These are phyloP conservation scores for Troides oblongomaculatus DNA, from an alignment of 2,888 invertebrate genomes.

Conservation along the genomic window DNA sequence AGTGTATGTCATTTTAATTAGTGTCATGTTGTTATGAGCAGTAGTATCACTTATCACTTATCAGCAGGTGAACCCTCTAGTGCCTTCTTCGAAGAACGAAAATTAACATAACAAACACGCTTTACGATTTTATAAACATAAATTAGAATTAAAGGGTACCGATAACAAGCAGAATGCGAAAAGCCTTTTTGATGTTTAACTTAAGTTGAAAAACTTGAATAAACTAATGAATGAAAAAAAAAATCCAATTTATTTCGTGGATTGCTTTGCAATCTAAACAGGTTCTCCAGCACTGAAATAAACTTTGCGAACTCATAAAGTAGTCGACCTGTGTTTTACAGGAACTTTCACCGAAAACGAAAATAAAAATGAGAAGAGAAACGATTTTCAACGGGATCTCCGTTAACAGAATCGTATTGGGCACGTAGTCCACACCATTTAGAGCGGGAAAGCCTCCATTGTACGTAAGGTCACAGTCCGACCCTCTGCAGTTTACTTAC, in stretches of 20 bases:
- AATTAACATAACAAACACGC: too few relatives aligned
- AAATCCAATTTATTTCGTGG: conserved; percentile 23
- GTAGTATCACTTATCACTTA: too few relatives aligned
- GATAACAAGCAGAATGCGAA: not conserved
- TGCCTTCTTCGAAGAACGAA: too few relatives aligned
- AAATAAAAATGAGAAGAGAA: conserved; percentile 12
- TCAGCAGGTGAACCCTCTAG: too few relatives aligned
- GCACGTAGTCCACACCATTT: conserved; percentile 29
- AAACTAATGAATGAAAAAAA: conserved; percentile 12
- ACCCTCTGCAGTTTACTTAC: conserved; percentile 52
- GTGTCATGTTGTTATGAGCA: too few relatives aligned
- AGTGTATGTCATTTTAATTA: too few relatives aligned
- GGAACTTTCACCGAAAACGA: conserved; percentile 8
- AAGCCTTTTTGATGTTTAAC: not conserved
- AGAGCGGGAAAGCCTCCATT: conserved; percentile 37
- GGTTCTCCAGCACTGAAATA: conserved; percentile 20
- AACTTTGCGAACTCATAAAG: conserved; percentile 21
- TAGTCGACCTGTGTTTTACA: conserved; percentile 24
- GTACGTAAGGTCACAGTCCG: conserved; percentile 60
- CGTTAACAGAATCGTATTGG: conserved; percentile 24
- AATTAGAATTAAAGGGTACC: not conserved
- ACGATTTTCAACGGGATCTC: conserved; percentile 17
- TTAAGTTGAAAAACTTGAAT: conserved; percentile 7
- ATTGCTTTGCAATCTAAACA: conserved; percentile 24
- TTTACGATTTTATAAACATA: not conserved